These are phyloP conservation scores for Myanophis thanlyinensis DNA, from an alignment of 2,113 vertebrate species.

Conservation along the genomic window DNA sequence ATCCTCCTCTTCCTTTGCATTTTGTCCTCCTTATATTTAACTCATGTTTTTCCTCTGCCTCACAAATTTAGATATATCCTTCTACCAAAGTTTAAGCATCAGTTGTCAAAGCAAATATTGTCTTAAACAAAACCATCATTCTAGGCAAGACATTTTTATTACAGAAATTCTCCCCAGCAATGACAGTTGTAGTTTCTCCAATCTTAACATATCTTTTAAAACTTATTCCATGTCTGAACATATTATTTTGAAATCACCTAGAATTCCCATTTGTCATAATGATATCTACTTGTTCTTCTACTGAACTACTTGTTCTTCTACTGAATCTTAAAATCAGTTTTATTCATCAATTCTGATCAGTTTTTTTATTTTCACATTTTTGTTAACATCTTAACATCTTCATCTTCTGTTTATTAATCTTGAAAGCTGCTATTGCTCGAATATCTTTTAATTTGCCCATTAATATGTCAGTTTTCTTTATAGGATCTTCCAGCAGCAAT, in stretches of 20 bases:
- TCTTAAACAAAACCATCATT: background rate
- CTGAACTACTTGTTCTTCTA: background rate
- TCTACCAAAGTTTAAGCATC: background rate
- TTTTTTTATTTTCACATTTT: background rate
- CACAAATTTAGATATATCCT: background rate
- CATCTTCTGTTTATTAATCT: background rate
- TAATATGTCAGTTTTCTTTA: background rate
- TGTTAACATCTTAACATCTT: background rate
- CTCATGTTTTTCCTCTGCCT: background rate
- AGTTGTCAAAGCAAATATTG: background rate
- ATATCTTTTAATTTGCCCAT: background rate
- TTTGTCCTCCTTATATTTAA: background rate
- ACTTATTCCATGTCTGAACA: background rate
- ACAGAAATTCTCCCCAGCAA: background rate
- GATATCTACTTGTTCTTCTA: background rate
- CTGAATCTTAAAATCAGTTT: background rate
- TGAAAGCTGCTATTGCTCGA: background rate
- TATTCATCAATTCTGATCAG: background rate
- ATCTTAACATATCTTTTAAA: background rate
- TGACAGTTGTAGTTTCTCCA: background rate
- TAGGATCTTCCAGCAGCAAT: background rate
- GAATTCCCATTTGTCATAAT: background rate
- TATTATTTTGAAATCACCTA: background rate
- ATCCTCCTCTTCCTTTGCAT: background rate
- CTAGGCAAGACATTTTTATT: background rate